A percentile compares a stretch with the other conserved stretches of the same genome.
These are phyloP conservation scores for Catagonus wagneri DNA, from an alignment of 2,113 vertebrate species.

Conservation along the genomic window DNA sequence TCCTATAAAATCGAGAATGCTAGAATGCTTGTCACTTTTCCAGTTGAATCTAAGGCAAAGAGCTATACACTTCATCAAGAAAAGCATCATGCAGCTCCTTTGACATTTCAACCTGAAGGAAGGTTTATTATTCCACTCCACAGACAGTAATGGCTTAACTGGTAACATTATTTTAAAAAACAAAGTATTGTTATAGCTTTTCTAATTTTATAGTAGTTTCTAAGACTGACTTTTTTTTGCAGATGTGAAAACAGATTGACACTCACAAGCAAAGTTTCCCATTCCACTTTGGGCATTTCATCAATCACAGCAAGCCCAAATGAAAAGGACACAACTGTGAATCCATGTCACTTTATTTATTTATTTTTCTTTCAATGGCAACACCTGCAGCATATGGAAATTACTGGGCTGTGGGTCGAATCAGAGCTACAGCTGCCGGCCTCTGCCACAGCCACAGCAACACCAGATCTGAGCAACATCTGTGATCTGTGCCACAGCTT, in stretches of 20 bases:
- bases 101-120: background rate
- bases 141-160: background rate
- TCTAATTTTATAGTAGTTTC: background rate
- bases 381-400: no score
- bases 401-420: background rate
- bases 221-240: background rate
- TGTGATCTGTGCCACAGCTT: no score
- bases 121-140: background rate
- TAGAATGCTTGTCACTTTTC: background rate
- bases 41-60: slow-evolving; percentile 39
- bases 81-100: no score
- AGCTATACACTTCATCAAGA: background rate
- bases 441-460: no score
- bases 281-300: background rate
- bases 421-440: no score
- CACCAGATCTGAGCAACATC: no score
- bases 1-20: slow-evolving; percentile 61
- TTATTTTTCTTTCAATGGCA: no score
- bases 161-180: background rate
- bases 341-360: background rate
- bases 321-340: background rate
- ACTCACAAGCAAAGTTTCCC: background rate
- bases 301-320: background rate
- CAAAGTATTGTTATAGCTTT: background rate
- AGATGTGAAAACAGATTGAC: background rate